Conservation (phyloP, 2,113 vertebrate genomes). For the Gorsachius goisagi region DNA sequence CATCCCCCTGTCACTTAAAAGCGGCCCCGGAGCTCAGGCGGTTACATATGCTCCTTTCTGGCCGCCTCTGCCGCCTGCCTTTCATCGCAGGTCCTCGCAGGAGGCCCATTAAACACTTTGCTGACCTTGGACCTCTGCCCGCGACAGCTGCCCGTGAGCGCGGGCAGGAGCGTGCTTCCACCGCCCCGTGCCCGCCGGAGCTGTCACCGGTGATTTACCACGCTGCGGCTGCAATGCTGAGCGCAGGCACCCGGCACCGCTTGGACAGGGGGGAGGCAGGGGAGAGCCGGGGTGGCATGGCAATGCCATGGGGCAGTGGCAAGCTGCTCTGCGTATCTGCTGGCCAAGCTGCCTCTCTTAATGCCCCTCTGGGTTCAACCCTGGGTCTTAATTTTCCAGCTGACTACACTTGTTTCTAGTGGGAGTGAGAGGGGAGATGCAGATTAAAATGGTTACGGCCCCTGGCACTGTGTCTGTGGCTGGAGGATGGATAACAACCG, state of each 20-base stretch:
- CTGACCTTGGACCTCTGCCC: constrained; percentile 60
- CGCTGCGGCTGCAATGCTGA: fast-evolving
- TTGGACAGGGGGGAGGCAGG: neutral
- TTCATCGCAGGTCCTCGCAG: constrained; percentile 21
- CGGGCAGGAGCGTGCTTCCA: neutral
- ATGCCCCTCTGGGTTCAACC: neutral
- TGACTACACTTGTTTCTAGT: neutral
- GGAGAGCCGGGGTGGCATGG: neutral
- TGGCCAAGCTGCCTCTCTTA: neutral
- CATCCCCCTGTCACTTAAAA: neutral
- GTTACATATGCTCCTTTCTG: constrained; percentile 43
- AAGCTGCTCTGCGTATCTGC: neutral
- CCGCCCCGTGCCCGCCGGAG: neutral
- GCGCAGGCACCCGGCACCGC: fast-evolving
- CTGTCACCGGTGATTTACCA: neutral
- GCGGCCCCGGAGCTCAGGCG: neutral
- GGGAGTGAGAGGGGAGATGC: fast-evolving
- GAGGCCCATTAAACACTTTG: constrained; percentile 52
- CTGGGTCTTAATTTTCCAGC: neutral
- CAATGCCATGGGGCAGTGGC: neutral
- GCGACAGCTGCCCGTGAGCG: neutral
- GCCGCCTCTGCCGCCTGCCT: neutral
- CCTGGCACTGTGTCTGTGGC: neutral
- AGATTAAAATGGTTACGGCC: neutral
- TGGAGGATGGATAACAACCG: neutral